Evolutionary conservation across 1,140 invertebrate species (phyloP).

Genomic region (Samia ricini): DNA sequence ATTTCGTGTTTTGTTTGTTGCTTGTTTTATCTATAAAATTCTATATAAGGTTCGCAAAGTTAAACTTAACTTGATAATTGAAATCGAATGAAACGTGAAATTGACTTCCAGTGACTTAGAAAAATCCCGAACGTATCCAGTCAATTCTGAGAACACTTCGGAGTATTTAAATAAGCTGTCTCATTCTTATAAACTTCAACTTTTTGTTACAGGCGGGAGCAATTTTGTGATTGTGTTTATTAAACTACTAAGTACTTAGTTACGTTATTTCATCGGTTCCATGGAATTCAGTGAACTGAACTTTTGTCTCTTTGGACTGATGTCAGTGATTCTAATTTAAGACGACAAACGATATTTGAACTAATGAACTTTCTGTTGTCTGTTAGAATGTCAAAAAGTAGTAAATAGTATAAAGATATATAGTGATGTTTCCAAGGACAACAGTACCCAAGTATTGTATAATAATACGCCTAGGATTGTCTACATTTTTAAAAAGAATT

Average conservation of each 20-base stretch:
- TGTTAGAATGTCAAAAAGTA: too few species aligned
- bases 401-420: too few species aligned
- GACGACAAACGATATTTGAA: background rate
- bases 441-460: too few species aligned
- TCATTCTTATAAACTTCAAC: background rate
- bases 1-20: background rate
- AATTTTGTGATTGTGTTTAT: background rate
- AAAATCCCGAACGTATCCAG: background rate
- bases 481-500: too few species aligned
- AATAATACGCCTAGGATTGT: too few species aligned
- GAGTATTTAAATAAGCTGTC: background rate
- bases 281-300: background rate
- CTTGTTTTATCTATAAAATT: too few species aligned
- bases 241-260: background rate
- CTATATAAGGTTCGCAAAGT: background rate
- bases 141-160: background rate
- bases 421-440: too few species aligned
- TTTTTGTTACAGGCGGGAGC: background rate
- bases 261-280: background rate
- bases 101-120: background rate
- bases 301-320: background rate
- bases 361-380: background rate
- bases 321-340: background rate
- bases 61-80: background rate
- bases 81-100: conserved; percentile 1